Evolutionary conservation across 2,113 vertebrate species (phyloP).

Genomic region (Leucosticte australis): DNA sequence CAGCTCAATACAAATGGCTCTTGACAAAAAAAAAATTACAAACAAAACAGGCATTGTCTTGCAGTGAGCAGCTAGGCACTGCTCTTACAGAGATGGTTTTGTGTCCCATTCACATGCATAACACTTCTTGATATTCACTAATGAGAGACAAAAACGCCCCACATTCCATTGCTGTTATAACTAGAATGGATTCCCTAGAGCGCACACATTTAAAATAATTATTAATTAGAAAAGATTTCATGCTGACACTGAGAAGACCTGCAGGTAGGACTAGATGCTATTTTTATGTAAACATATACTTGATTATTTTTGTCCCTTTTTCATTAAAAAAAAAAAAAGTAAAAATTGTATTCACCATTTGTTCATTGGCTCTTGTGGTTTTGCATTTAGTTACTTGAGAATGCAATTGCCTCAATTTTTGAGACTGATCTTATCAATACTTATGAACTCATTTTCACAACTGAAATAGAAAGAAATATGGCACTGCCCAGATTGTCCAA

Average conservation of each 20-base stretch:
- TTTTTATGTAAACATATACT: background rate
- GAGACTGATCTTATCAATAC: background rate
- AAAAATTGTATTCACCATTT: background rate
- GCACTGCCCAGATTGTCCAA: background rate
- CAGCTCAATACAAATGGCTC: background rate
- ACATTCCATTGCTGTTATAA: background rate
- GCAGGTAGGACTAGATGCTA: background rate
- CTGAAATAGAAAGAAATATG: background rate
- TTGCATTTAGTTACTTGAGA: background rate
- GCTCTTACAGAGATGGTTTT: conserved; percentile 52
- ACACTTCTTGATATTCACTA: conserved; percentile 30
- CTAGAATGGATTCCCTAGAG: background rate
- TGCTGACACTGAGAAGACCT: background rate
- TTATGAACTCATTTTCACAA: background rate
- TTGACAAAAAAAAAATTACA: conserved; percentile 1
- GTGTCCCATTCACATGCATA: background rate
- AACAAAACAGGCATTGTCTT: conserved; percentile 48
- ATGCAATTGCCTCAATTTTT: background rate
- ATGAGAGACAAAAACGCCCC: background rate
- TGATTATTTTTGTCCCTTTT: background rate
- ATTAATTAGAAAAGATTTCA: background rate
- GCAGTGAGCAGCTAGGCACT: background rate
- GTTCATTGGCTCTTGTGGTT: background rate
- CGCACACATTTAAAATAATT: background rate
- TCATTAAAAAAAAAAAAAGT: background rate